A percentile compares a stretch with the other conserved stretches of the same genome.
These are phyloP conservation scores for Drosophila demipolita DNA, from an alignment of 2,888 invertebrate species.

Conservation along the genomic window DNA sequence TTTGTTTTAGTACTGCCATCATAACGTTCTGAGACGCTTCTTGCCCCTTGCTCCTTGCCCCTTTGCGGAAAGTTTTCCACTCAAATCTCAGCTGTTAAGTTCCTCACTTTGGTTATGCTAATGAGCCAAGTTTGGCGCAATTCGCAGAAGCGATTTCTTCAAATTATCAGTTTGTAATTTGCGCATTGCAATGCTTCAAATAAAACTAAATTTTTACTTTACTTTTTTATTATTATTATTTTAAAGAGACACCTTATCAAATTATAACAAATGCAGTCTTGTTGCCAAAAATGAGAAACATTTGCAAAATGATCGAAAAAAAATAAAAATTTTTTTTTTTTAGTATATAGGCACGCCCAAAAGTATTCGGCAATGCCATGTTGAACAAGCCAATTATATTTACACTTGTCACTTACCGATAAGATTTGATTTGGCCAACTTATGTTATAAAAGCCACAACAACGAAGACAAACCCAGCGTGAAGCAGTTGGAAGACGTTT, in stretches of 20 bases:
- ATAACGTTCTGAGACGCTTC: conserved; percentile 62
- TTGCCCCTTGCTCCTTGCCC: conserved; percentile 4
- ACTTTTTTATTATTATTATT: neutral
- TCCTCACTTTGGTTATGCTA: conserved; percentile 67
- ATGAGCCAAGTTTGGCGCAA: conserved; percentile 70
- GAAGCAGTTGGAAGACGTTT: conserved; percentile 18
- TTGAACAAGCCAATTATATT: conserved; percentile 62
- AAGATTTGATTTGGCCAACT: conserved; percentile 36
- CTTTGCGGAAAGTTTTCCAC: conserved; percentile 68
- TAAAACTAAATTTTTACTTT: no score
- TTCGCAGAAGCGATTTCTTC: conserved; percentile 25
- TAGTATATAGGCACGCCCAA: conserved; percentile 50
- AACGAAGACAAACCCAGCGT: neutral
- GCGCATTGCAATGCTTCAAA: neutral
- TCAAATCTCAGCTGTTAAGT: conserved; percentile 71
- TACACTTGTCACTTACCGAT: conserved; percentile 33
- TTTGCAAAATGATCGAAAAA: conserved; percentile 16
- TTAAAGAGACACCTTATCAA: neutral
- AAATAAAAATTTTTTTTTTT: neutral
- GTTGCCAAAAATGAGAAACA: conserved; percentile 11
- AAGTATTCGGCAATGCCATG: conserved; percentile 31
- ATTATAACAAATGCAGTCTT: neutral
- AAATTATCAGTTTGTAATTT: conserved; percentile 43
- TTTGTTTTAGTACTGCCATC: conserved; percentile 61
- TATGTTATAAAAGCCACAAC: conserved; percentile 46